Evolutionary conservation across 2,888 invertebrate genomes (phyloP), one percentile per base, ranked within the genome.

Genomic region (Lithophane ornitopus): DNA sequence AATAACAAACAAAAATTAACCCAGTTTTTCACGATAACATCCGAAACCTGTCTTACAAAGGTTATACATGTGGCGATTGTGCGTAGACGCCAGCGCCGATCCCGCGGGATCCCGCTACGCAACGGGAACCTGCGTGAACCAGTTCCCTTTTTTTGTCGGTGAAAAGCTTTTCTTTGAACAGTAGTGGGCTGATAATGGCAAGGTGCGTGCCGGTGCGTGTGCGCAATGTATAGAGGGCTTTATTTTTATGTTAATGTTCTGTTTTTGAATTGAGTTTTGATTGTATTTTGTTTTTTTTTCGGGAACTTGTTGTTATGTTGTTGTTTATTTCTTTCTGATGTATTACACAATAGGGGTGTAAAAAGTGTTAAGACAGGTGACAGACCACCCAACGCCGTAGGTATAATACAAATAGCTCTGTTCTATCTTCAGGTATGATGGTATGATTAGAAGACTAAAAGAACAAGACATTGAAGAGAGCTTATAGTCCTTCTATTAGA

Each of bases 51-150:
- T 78, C 75, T 79, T 80, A 83, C 52, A 69, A 54, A 66, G 39
- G 74, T 80, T 80, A 81, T 80, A 71, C 46, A 59, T 80, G 58
- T 65, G 67, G 63, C 62, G 75, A 67, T 81, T 76, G 81, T 87
- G 87, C 88, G 87, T 88, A 86, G 71, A 80, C 56, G 72, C 70
- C 74, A 67, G 78, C 65, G 72, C 70, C 81, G 83, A 76, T 80
- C 88, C 80, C 62, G 70, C 86, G 76, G 85, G 82, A 85, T 71
- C 68, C 90, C 84, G 85, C 88, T 87, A 90, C 90, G 92, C 93
- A 94, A 94, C 94, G 94, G 94, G 94, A 94, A 78, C 90, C 88
- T 94, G 94, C 93, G 94, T 94, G 91, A 85, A 89, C 87, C 88
- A 86, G 89, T 86, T 84, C 71, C 56, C 69, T 71, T 74, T 85